These are phyloP conservation scores for Hirundo rustica DNA, from an alignment of 2,797 vertebrate species.

Conservation along the genomic window DNA sequence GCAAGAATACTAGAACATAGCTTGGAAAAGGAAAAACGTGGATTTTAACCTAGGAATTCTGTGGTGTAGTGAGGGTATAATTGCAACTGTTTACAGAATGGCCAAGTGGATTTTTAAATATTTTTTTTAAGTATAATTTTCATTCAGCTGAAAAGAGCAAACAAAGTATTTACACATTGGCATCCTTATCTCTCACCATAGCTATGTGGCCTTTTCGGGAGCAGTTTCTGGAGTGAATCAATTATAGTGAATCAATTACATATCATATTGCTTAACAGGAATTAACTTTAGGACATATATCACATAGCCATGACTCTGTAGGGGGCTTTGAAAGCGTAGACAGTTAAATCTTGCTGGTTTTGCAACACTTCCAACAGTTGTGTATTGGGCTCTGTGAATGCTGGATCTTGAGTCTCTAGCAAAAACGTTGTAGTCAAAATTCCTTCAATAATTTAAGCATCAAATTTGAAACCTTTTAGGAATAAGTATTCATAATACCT, in stretches of 20 bases:
- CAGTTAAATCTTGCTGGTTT: neutral
- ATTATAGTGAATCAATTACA: no score
- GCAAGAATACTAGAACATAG: neutral
- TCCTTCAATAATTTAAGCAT: neutral
- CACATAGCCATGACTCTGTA: neutral
- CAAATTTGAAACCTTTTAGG: fast-evolving
- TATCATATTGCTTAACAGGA: no score
- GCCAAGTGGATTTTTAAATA: neutral
- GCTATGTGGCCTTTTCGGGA: neutral
- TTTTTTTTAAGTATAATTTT: neutral
- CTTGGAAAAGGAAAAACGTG: neutral
- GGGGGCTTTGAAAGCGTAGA: neutral
- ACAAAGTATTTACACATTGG: neutral
- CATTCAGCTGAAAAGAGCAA: neutral
- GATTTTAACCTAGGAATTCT: neutral
- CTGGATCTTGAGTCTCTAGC: neutral
- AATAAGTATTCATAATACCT: neutral
- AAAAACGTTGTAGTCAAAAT: neutral
- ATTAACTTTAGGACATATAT: no score
- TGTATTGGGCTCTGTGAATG: neutral
- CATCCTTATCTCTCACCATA: neutral
- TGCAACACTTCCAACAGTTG: neutral
- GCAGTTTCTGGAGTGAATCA: neutral
- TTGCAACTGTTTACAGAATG: neutral
- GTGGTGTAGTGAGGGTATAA: neutral